Percentiles rank a stretch among this genome's conserved stretches.
phyloP scores from a whole-genome alignment of 2,888 invertebrate species.

The Isoperla grammatica region DNA sequence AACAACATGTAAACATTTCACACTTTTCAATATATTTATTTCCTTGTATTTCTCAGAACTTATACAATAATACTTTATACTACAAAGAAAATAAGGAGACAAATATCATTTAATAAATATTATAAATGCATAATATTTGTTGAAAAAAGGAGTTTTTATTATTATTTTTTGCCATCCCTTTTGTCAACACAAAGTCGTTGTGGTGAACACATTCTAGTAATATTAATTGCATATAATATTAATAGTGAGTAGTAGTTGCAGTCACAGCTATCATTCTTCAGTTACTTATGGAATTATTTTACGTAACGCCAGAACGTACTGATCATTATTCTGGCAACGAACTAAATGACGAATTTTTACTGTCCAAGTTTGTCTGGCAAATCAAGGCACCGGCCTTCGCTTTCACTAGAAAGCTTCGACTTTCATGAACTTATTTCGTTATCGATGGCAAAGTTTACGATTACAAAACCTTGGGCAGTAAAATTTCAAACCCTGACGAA shows the following conservation, averaged over 20 bases:
- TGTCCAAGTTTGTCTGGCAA: too few species aligned
- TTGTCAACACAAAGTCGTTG: conserved; percentile 23
- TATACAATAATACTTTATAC: conserved; percentile 29
- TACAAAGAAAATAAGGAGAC: conserved; percentile 30
- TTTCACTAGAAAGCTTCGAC: not conserved
- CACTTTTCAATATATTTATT: conserved; percentile 25
- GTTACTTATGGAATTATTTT: conserved; percentile 11
- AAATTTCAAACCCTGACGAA: not conserved
- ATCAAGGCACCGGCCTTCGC: not conserved
- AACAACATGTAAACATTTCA: not conserved
- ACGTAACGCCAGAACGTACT: not conserved
- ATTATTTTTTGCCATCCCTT: conserved; percentile 27
- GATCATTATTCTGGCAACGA: not conserved
- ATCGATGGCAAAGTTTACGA: too few species aligned
- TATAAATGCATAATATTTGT: conserved; percentile 31
- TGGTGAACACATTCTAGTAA: conserved; percentile 21
- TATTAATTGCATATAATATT: not conserved
- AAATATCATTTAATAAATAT: conserved; percentile 21
- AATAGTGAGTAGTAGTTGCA: conserved; percentile 25
- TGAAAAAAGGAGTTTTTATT: conserved; percentile 22
- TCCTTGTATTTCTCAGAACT: conserved; percentile 27
- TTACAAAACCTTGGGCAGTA: not conserved
- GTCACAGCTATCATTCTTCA: conserved; percentile 24
- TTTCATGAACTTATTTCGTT: too few species aligned
- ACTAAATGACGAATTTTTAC: too few species aligned